A percentile compares a stretch with the other conserved stretches of the same genome.
phyloP scores from a whole-genome alignment of 1,140 invertebrate species.

The Arctopsyche grandis region DNA sequence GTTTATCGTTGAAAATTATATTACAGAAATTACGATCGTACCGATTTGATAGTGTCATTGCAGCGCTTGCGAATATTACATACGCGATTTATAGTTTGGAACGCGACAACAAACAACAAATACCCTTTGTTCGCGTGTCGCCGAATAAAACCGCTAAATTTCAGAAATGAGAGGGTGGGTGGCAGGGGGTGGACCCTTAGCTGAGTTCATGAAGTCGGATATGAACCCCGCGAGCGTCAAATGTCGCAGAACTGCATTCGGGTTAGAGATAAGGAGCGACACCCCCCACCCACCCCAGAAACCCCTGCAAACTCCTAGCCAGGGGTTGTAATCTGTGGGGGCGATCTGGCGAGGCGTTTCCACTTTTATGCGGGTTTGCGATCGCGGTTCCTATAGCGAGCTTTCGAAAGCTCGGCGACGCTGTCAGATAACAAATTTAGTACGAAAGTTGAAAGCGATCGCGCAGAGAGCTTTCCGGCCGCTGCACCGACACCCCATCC shows the following conservation, averaged over 20 bases:
- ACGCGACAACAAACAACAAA: background rate
- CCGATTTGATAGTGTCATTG: too few relatives aligned
- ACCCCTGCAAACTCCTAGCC: background rate
- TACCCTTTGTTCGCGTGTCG: conserved; percentile 15
- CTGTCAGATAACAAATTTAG: conserved; percentile 39
- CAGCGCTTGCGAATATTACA: too few relatives aligned
- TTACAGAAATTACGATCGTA: too few relatives aligned
- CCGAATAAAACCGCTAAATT: background rate
- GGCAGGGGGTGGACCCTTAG: background rate
- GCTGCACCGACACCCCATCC: too few relatives aligned
- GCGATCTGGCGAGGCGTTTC: conserved; percentile 26
- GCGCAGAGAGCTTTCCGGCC: conserved; percentile 1
- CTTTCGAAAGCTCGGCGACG: conserved; percentile 28
- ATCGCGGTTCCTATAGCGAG: conserved; percentile 18
- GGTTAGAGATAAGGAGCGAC: conserved; percentile 36
- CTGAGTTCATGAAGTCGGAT: conserved; percentile 8
- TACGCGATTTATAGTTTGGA: too few relatives aligned
- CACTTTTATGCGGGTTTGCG: conserved; percentile 33
- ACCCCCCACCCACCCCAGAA: background rate
- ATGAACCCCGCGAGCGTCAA: conserved; percentile 24
- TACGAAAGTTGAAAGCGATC: conserved; percentile 38
- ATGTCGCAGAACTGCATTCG: conserved; percentile 40
- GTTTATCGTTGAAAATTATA: too few relatives aligned
- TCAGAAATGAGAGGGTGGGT: background rate
- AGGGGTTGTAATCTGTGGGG: background rate